Evolutionary conservation across 2,888 invertebrate genomes (phyloP), one percentile per base, ranked within the genome.

Genomic region (Theodoxus fluviatilis): DNA sequence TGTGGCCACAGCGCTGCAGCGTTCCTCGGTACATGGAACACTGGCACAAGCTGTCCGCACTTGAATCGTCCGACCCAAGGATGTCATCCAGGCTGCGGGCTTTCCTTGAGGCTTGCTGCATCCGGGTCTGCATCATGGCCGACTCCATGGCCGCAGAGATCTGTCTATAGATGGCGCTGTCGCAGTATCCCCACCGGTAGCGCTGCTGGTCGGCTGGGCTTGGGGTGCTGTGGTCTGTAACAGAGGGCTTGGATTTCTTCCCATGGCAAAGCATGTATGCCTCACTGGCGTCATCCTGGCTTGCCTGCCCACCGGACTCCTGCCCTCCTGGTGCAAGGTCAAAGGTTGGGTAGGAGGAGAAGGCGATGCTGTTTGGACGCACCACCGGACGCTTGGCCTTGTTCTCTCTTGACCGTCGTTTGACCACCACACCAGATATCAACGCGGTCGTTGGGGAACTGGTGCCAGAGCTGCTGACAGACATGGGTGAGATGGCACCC

Each of bases 11-110:
- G 38, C 76, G 78, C 25, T 74, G 74, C 9, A 78, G 74, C 64
- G 78, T 73, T 68, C 77, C 79, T n/a, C 75, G 76, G 68, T 78
- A 75, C 72, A 74, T 73, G 43, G 78, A 78, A 67, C 76, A 78
- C 72, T 75, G 64, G 37, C 69, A 69, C 64, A 69, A 9, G 18
- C 57, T 25, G n/a, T 68, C 38, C n/a, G 63, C 31, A 3, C 67
- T 33, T n/a, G 67, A 66, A 43, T 82, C 82, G 25, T 82, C 82
- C 1, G 81, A 80, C 69, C 76, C 80, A 18, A 86, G 71, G 66
- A 86, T 85, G 72, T 86, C 85, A 73, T 86, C 86, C 57, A 86
- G 75, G 72, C 85, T 86, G 55, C 85, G 80, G 3, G 85, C 83
- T 75, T 85, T 86, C 33, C 85, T 79, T 57, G 78, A 80, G 7